Evolutionary conservation across 2,113 vertebrate species (phyloP).

Genomic region (Aleadryas rufinucha): DNA sequence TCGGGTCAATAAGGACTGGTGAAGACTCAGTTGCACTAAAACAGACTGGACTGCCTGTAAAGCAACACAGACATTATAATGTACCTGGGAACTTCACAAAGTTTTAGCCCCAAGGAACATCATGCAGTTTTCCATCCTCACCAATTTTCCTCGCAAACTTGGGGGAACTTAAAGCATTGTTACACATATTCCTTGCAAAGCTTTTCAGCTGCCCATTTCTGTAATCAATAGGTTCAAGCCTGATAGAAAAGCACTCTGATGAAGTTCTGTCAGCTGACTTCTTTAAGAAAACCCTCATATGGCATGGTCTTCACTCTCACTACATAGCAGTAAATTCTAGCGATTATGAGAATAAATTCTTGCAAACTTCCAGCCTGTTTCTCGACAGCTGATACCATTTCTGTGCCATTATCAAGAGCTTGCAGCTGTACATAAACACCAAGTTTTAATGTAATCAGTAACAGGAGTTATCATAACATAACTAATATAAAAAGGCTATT

Average conservation of each 20-base stretch:
- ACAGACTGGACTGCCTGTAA: not conserved
- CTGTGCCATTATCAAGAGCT: constrained; percentile 38
- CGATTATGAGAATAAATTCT: not conserved
- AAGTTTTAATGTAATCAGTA: constrained; percentile 32
- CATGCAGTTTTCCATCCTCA: not conserved
- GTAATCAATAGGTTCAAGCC: not conserved
- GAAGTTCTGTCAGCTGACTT: not conserved
- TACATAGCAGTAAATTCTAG: not conserved
- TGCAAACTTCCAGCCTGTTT: not conserved
- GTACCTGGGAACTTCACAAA: not conserved
- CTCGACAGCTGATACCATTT: constrained; percentile 17
- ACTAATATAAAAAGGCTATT: constrained; percentile 39
- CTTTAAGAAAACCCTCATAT: not conserved
- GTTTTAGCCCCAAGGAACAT: not conserved
- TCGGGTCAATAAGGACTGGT: not conserved
- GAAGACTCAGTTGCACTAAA: not conserved
- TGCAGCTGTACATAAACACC: constrained; percentile 51
- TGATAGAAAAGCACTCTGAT: not conserved
- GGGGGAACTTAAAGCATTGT: not conserved
- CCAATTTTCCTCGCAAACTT: not conserved
- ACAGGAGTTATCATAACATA: constrained; percentile 36
- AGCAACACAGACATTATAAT: not conserved
- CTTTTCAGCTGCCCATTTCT: not conserved
- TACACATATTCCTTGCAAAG: not conserved
- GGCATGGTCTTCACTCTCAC: not conserved